Base-by-base conservation (phyloP, 1,140 invertebrate species). In the Eubasilissa regina region DNA sequence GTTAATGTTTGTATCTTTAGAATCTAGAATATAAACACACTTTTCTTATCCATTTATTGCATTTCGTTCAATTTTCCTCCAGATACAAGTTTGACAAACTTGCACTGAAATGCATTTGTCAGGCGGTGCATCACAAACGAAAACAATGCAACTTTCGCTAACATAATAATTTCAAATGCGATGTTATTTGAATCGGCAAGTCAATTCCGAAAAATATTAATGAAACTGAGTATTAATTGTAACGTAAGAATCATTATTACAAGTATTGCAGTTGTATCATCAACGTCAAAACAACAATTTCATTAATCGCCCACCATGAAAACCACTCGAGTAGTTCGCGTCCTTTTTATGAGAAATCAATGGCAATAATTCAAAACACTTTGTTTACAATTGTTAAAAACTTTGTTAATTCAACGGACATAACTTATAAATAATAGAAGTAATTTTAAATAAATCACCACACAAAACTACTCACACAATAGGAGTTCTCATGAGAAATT, bases 331-430 rank as follows among this genome's bases (percentile, higher is more conserved):
- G 58, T 21, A 62, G 44, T 76, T 78, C 77, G 77, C 77, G 77
- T 78, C 77, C 77, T 62, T 78, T 76, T 78, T 73, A 78, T 43
- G 64, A 62, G 64, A 78, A 78, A 78, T 78, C 64, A 78, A 78
- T 78, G 77, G 62, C 72, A 60, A 77, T 77, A 77, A 19, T 68
- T 70, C 55, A 48, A 60, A 60, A 58, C 64, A 53, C 47, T 77
- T 43, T 77, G 75, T 77, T 77, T 77, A 77, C 75, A 62, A 60
- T 51, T 45, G 51, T 15, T 44, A 51, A 48, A 70, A 15, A 43
- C 47, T 4, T 45, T 21, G 58, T 35, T 17, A n/a, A 53, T 15
- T 0, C 0, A 51, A 44, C 10, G 75, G 12, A 25, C 7, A 53
- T 48, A 44, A 58, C 44, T 62, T 56, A 44, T 13, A 53, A 66